Evolutionary conservation across 2,888 invertebrate genomes (phyloP).

Genomic region (Pammene aurita): DNA sequence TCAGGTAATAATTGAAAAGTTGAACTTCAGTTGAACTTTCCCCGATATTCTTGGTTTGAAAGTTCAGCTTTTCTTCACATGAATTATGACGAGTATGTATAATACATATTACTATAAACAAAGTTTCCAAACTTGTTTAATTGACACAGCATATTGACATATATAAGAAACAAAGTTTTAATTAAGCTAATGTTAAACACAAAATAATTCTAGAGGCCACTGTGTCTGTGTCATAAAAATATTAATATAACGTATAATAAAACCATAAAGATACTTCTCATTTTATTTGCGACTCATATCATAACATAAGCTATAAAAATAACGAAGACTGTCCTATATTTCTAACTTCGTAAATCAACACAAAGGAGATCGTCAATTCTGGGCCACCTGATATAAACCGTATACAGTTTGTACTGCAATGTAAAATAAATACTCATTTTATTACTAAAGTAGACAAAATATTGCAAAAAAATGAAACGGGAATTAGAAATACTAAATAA

Average conservation of each 20-base stretch:
- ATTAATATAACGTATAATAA: conserved; percentile 7
- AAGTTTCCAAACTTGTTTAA: background rate
- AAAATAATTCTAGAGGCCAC: background rate
- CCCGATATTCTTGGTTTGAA: too few species aligned
- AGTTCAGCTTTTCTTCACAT: too few species aligned
- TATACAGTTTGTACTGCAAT: too few species aligned
- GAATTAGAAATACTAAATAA: too few species aligned
- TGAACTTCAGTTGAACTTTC: too few species aligned
- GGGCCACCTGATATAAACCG: too few species aligned
- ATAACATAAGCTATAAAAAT: conserved; percentile 6
- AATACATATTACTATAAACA: background rate
- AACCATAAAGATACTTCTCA: background rate
- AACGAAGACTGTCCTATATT: too few species aligned
- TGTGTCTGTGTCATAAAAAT: conserved; percentile 1
- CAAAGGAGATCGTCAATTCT: too few species aligned
- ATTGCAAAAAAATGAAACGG: too few species aligned
- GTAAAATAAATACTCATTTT: too few species aligned
- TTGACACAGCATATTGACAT: background rate
- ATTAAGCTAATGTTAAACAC: background rate
- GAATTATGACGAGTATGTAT: too few species aligned
- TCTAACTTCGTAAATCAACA: background rate
- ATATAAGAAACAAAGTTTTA: background rate
- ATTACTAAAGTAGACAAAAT: too few species aligned
- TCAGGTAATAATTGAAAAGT: conserved; percentile 26
- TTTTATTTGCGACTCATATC: background rate